Conservation (phyloP, 2,888 invertebrate genomes). For the Gastrophysa polygoni region DNA sequence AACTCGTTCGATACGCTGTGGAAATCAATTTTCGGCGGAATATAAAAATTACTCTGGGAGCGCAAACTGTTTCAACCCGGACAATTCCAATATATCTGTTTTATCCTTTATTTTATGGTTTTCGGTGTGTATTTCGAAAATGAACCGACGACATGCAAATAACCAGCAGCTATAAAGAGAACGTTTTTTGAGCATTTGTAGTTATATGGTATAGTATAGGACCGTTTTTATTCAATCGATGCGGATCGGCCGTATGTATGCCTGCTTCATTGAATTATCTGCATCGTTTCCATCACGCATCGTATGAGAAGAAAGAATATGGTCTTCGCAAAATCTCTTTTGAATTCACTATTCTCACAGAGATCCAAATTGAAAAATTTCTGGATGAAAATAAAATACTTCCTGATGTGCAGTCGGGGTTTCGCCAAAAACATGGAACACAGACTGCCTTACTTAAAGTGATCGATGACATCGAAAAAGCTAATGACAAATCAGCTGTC, state of each 20-base stretch:
- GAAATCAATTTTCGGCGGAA: no score
- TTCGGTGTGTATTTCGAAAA: not conserved
- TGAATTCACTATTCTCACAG: no score
- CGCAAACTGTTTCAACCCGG: not conserved
- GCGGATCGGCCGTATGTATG: not conserved
- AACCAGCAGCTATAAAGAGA: not conserved
- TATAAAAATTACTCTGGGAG: not conserved
- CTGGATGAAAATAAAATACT: no score
- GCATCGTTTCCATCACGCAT: not conserved
- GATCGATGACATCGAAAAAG: no score
- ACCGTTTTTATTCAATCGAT: not conserved
- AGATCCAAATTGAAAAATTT: no score
- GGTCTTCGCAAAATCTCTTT: no score
- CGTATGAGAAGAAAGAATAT: no score
- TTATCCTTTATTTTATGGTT: conserved; percentile 2
- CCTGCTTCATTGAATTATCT: no score
- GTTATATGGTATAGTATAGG: not conserved
- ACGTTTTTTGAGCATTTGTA: not conserved
- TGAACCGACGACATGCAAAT: conserved; percentile 2
- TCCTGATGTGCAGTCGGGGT: no score
- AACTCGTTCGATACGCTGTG: not conserved
- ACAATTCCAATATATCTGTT: conserved; percentile 4
- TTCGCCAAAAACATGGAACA: no score
- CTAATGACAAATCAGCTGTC: no score
- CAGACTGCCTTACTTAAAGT: no score